Conservation (phyloP, 1,140 invertebrate genomes). For the Trachelipus rathkii region DNA sequence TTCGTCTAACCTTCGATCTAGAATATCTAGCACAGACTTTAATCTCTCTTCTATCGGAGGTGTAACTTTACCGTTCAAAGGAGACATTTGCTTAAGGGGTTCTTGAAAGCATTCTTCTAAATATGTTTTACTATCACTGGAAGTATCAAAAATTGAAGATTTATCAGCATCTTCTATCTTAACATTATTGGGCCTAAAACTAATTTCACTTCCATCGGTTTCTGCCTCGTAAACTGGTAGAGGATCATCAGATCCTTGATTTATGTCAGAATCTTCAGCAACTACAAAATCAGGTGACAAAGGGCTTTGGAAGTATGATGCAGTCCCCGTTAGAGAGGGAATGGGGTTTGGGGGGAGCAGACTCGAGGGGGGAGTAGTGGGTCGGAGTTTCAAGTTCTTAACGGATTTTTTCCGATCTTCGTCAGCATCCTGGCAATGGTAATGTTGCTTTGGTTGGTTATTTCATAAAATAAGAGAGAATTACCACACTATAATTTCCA, state of each 20-base stretch:
- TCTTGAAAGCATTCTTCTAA: not conserved
- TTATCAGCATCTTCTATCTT: not conserved
- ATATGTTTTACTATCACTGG: not conserved
- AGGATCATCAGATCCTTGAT: no score
- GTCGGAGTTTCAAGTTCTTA: slow-evolving; percentile 26
- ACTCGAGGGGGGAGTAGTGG: slow-evolving; percentile 33
- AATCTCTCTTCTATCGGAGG: not conserved
- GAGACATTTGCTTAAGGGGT: not conserved
- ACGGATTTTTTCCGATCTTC: slow-evolving; percentile 35
- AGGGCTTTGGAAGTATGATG: not conserved
- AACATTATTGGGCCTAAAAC: not conserved
- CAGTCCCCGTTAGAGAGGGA: not conserved
- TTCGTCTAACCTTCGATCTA: not conserved
- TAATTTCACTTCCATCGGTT: not conserved
- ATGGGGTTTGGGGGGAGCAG: slow-evolving; percentile 31
- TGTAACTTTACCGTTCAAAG: not conserved
- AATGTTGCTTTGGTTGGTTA: slow-evolving; percentile 46
- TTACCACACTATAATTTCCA: slow-evolving; percentile 24
- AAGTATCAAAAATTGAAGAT: not conserved
- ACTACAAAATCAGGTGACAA: not conserved
- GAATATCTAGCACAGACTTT: not conserved
- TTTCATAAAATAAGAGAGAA: slow-evolving; percentile 13
- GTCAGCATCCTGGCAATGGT: slow-evolving; percentile 44
- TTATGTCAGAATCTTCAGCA: not conserved
- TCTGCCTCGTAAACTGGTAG: not conserved